Evolutionary conservation across 2,888 invertebrate species (phyloP).

Genomic region (Phasia obesa): DNA sequence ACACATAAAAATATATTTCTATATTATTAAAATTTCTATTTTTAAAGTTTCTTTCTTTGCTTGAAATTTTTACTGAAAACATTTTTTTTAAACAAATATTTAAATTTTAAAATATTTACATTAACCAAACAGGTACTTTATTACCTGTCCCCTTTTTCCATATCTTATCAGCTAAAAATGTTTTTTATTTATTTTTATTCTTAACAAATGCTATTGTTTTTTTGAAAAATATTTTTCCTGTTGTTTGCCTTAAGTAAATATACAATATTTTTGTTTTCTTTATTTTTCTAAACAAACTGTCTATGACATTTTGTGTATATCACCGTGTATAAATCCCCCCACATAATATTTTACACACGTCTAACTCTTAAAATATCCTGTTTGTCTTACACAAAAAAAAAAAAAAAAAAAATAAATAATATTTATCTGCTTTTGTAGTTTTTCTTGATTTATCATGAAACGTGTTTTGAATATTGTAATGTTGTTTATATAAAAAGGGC

Average conservation of each 20-base stretch:
- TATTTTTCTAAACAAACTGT: no score
- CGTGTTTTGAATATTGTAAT: slow-evolving; percentile 41
- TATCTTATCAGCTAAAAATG: slow-evolving; percentile 13
- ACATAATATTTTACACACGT: slow-evolving; percentile 8
- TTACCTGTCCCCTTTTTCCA: not conserved
- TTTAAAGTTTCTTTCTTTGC: not conserved
- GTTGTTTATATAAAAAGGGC: not conserved
- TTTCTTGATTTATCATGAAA: slow-evolving; percentile 35
- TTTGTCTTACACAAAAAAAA: slow-evolving; percentile 11
- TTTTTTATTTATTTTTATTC: not conserved
- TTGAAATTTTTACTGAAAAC: not conserved
- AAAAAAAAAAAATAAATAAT: slow-evolving; percentile 29
- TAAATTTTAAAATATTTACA: slow-evolving; percentile 3
- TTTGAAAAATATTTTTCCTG: not conserved
- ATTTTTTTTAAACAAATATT: slow-evolving; percentile 29
- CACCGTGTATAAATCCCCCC: not conserved
- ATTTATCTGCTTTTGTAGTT: slow-evolving; percentile 22
- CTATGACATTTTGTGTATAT: not conserved
- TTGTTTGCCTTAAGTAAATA: not conserved
- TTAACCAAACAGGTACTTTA: slow-evolving; percentile 3
- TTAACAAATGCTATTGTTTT: no score
- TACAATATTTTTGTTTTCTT: not conserved
- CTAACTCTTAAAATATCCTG: slow-evolving; percentile 46
- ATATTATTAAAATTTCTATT: slow-evolving; percentile 2
- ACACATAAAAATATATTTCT: not conserved